Percentiles rank a stretch among this genome's conserved stretches.
These are phyloP conservation scores for Bombus cullumanus DNA, from an alignment of 1,140 invertebrate genomes.

Conservation along the genomic window DNA sequence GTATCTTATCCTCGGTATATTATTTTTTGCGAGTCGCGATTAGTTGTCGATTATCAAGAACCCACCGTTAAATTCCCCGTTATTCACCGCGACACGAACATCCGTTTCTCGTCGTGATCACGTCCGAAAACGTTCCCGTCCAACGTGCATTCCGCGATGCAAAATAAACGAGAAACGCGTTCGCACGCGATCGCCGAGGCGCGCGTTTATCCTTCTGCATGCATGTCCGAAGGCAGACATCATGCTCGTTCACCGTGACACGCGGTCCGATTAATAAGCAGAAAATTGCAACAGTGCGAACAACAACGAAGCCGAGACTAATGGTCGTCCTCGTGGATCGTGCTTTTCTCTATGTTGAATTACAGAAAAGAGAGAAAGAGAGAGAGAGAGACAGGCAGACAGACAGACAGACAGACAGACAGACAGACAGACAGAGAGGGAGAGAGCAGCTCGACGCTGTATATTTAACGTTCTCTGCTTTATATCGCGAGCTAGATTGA, in stretches of 20 bases:
- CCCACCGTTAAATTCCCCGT: not conserved
- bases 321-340: conserved; percentile 20
- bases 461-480: conserved; percentile 5
- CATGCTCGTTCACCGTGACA: conserved; percentile 44
- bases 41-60: conserved; percentile 1
- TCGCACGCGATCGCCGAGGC: not conserved
- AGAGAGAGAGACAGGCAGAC: no score
- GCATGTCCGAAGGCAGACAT: not conserved
- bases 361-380: conserved; percentile 28
- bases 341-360: conserved; percentile 8
- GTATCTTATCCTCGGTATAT: not conserved
- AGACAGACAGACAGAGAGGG: not conserved
- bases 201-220: not conserved
- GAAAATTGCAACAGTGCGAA: conserved; percentile 63
- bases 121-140: not conserved
- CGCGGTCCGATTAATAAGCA: conserved; percentile 77
- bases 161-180: conserved; percentile 5
- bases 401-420: no score
- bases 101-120: not conserved
- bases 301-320: conserved; percentile 30
- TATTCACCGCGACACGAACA: not conserved
- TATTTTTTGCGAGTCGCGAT: not conserved
- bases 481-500: not conserved
- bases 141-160: no score
- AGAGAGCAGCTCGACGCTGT: not conserved